A percentile compares a stretch with the other conserved stretches of the same genome.
These are phyloP conservation scores for Hypercompe scribonia DNA, from an alignment of 2,888 invertebrate species.

Conservation along the genomic window DNA sequence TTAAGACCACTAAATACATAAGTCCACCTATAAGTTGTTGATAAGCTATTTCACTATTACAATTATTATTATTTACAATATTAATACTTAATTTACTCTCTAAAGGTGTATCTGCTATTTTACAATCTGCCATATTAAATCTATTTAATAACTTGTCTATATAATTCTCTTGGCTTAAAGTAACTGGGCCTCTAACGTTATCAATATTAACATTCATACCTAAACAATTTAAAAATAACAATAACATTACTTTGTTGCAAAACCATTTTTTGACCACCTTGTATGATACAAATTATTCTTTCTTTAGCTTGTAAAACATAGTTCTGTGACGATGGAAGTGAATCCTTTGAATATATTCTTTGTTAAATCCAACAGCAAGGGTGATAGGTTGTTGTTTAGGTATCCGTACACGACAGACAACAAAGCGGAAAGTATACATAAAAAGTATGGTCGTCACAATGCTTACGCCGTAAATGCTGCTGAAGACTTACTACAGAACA, in stretches of 20 bases:
- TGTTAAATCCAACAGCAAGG: slow-evolving; percentile 98
- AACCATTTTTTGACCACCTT: slow-evolving; percentile 46
- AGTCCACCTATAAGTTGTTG: too few species aligned
- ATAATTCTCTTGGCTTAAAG: too few species aligned
- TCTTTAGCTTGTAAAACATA: slow-evolving; percentile 17
- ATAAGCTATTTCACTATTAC: too few species aligned
- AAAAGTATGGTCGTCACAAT: slow-evolving; percentile 89
- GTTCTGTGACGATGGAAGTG: slow-evolving; percentile 89
- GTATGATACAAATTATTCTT: slow-evolving; percentile 50
- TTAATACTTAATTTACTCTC: too few species aligned
- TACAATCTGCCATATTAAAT: too few species aligned
- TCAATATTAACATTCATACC: too few species aligned
- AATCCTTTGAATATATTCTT: slow-evolving; percentile 96
- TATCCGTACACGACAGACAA: slow-evolving; percentile 92
- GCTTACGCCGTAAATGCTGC: slow-evolving; percentile 92
- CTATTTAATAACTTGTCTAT: too few species aligned
- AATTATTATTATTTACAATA: too few species aligned
- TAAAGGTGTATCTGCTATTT: too few species aligned
- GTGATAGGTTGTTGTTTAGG: slow-evolving; percentile 95
- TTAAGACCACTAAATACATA: too few species aligned
- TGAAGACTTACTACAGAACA: slow-evolving; percentile 91
- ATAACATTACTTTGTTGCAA: slow-evolving; percentile 49
- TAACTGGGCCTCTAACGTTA: too few species aligned
- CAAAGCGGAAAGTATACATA: slow-evolving; percentile 87
- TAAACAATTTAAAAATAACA: too few species aligned